Conservation (phyloP, 2,888 invertebrate species). For the Polyommatus iphigenia region DNA sequence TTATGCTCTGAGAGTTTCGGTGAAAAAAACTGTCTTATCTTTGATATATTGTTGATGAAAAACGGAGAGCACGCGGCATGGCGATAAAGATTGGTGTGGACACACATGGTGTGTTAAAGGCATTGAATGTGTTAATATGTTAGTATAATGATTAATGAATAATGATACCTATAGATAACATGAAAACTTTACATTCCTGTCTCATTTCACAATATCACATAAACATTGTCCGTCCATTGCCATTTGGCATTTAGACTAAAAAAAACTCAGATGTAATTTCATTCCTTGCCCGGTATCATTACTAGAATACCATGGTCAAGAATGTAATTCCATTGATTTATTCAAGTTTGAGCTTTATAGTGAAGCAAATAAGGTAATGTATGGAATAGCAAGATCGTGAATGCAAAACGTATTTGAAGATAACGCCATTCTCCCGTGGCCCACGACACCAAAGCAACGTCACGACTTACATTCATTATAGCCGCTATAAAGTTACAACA, state of each 20-base stretch:
- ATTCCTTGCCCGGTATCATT: slow-evolving; percentile 25
- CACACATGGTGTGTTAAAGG: no score
- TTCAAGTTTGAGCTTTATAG: neutral
- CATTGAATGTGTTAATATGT: no score
- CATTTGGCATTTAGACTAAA: slow-evolving; percentile 22
- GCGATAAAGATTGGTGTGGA: no score
- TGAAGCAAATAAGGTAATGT: neutral
- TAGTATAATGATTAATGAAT: no score
- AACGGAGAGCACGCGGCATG: no score
- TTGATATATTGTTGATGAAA: no score
- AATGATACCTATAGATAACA: neutral
- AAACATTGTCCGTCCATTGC: slow-evolving; percentile 12
- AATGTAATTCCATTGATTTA: slow-evolving; percentile 17
- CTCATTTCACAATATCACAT: neutral
- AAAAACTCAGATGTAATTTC: slow-evolving; percentile 27
- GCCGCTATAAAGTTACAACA: neutral
- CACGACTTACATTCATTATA: slow-evolving; percentile 29
- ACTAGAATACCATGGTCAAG: slow-evolving; percentile 17
- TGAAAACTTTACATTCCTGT: neutral
- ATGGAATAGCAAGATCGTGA: neutral
- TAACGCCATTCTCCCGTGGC: slow-evolving; percentile 34
- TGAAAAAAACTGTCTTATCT: no score
- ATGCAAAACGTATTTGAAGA: slow-evolving; percentile 27
- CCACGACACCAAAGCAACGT: slow-evolving; percentile 39
- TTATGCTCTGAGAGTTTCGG: no score